Base-by-base conservation (phyloP, 2,797 vertebrate species). In the Anabacerthia variegaticeps region DNA sequence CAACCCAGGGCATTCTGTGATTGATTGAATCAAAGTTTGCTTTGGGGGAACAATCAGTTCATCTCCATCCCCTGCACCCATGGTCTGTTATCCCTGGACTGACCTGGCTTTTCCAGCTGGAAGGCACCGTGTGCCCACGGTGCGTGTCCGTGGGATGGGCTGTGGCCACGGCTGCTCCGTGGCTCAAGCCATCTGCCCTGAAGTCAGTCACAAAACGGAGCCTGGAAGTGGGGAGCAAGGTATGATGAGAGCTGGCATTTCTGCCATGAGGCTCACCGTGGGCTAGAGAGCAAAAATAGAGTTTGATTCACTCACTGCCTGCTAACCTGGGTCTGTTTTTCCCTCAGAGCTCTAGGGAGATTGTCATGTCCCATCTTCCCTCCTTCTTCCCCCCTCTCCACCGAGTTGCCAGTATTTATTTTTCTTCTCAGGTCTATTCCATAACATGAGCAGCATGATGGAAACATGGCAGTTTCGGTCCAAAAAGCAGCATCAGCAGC, bases 321-420 rank as follows among this genome's bases (percentile, higher is more conserved):
- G 87, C 78, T 6, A 95, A 32, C 58, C 94, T 75, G 89, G 89
- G 95, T 95, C 93, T 97, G 95, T 73, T 95, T 95, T 95, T 82
- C 65, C 92, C 89, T 82, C 89, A 46, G 88, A 79, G 96, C 95
- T 94, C 77, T 51, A 66, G 92, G 75, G 93, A 94, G 92, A 89
- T 84, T 96, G 97, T 96, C 96, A 96, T 51, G 93, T 96, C 93
- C 83, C 76, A 91, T 97, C 92, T 95, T 85, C 69, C 91, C 86
- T 72, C 66, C 83, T n/a, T 20, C 32, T 51, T 17, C 19, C 41
- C 22, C 21, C 7, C 5, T 44, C 26, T n/a, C 14, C 48, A 27
- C 46, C 1, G 8, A 44, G 75, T 93, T 95, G 92, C 93, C 88
- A 76, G 68, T 51, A 24, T 91, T 96, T 91, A 69, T 97, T 92